Evolutionary conservation across 2,888 invertebrate species (phyloP), one percentile per base, ranked within the genome.

Genomic region (Camptogramma bilineatum): DNA sequence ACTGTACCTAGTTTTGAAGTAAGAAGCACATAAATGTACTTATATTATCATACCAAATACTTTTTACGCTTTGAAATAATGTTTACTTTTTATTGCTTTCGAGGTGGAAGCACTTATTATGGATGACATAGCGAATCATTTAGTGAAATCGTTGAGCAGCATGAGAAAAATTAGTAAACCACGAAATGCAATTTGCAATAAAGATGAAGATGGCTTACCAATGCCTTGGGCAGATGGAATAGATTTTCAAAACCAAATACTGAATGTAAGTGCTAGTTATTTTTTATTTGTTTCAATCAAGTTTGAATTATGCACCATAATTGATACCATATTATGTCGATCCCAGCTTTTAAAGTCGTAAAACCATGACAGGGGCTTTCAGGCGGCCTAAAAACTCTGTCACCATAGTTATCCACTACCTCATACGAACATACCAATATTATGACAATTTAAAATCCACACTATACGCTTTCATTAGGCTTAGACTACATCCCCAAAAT

Each of bases 121-220:
- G 86, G 86, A 89, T 61, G 93, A 93, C 62, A 80, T 91, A 62
- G 84, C 89, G 19, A 88, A 86, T 65, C 92, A 92, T 61, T 62
- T 93, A 0, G 70, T 86, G 3, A 82, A 83, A 68, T 81, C 91
- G 4, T 68, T 89, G 2, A 77, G 82, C 50, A 71, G 71, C 3
- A 71, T 83, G 52, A 52, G 52, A 42, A 76, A 80, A 19, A 69
- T 62, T 51, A 50, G 74, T 16, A 74, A 73, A 52, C 84, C 81
- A 28, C 71, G 78, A 16, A 68, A 64, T 17, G 73, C 80, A 21
- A 69, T 86, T 10, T 91, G 91, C 62, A 80, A 80, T 1, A 63
- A 76, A 13, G 80, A 81, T 52, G 64, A 52, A 9, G 55, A 64
- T 48, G 64, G 60, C 16, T 21, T 60, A 7, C 70, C 68, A 1